Percentiles rank a stretch among this genome's conserved stretches.
Conservation (phyloP, 2,113 vertebrate species). For the Smithornis capensis region DNA sequence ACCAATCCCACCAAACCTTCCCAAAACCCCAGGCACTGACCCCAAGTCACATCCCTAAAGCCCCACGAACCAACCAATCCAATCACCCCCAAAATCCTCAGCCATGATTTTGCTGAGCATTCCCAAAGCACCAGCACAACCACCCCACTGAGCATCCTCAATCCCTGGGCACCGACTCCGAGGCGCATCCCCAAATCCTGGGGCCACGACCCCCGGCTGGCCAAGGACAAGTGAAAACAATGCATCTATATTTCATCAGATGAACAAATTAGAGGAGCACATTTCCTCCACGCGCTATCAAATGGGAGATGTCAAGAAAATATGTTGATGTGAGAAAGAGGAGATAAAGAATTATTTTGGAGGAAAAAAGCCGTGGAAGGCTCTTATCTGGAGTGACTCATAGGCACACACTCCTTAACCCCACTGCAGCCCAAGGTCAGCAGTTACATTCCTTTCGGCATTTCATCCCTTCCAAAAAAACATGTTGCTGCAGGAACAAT, state of each 20-base stretch:
- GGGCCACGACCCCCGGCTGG: neutral
- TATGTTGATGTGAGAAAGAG: conserved; percentile 68
- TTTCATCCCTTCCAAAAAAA: conserved; percentile 64
- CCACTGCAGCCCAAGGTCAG: conserved; percentile 72
- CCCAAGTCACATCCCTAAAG: neutral
- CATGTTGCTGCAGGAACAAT: conserved; percentile 58
- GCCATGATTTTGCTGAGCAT: accelerated
- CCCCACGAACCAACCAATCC: accelerated
- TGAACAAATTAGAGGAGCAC: conserved; percentile 42
- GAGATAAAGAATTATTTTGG: conserved; percentile 72
- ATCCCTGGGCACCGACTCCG: neutral
- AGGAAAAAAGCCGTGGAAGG: conserved; percentile 55
- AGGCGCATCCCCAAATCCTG: neutral
- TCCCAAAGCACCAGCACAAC: neutral
- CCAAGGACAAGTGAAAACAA: conserved; percentile 33
- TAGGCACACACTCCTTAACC: conserved; percentile 72
- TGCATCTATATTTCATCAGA: conserved; percentile 28
- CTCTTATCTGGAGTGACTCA: conserved; percentile 72
- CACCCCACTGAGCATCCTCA: neutral
- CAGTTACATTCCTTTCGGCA: conserved; percentile 61
- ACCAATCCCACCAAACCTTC: neutral
- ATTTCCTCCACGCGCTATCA: conserved; percentile 55
- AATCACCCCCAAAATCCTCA: neutral
- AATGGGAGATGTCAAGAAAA: conserved; percentile 66
- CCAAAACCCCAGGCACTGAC: neutral